Percentiles rank a stretch among this genome's conserved stretches.
phyloP scores from a whole-genome alignment of 2,113 vertebrate genomes.

The Puntigrus tetrazona region DNA sequence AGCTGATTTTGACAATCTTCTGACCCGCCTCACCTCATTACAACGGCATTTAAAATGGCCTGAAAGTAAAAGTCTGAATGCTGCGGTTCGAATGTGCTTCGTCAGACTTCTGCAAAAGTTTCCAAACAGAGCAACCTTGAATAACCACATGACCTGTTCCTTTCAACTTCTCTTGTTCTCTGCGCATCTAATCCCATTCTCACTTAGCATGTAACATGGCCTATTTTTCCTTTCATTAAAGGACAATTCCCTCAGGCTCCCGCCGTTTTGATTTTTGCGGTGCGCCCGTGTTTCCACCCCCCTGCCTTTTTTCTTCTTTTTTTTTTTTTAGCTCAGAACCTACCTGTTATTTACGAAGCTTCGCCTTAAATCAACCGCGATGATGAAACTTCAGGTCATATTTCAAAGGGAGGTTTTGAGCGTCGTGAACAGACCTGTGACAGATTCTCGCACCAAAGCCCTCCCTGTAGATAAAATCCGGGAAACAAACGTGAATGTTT shows the following conservation, averaged over 20 bases:
- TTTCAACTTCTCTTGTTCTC: slow-evolving; percentile 29
- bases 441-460: not conserved
- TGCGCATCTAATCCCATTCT: not conserved
- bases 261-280: not conserved
- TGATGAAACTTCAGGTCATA: not conserved
- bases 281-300: not conserved
- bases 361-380: not conserved
- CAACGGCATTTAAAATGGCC: not conserved
- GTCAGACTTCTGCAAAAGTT: slow-evolving; percentile 29
- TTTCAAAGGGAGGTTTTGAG: not conserved
- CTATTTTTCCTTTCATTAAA: slow-evolving; percentile 35
- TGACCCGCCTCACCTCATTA: not conserved
- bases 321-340: not conserved
- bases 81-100: not conserved
- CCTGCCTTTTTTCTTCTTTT: not conserved
- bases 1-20: not conserved
- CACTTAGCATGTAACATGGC: slow-evolving; percentile 31
- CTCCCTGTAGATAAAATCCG: not conserved
- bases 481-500: not conserved
- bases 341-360: not conserved
- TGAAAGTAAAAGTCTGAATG: not conserved
- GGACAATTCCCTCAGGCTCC: slow-evolving; percentile 1
- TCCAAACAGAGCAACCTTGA: not conserved
- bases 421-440: not conserved
- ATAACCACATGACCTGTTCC: slow-evolving; percentile 4